Evolutionary conservation across 1,140 invertebrate species (phyloP).

Genomic region (Camponotus vicinus): DNA sequence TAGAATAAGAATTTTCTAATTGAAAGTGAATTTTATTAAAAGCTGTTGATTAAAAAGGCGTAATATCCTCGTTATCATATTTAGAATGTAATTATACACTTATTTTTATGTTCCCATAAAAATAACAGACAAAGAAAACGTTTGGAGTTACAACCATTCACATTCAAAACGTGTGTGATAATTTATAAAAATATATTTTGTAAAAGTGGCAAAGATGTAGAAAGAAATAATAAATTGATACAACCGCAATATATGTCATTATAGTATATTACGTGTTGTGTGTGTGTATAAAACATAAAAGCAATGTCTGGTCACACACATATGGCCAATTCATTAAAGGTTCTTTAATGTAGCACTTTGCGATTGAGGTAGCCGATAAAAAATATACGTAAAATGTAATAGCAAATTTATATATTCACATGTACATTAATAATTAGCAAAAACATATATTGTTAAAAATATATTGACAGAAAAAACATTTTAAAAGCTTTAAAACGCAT

Average conservation of each 20-base stretch:
- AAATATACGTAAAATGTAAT: neutral
- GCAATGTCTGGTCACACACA: neutral
- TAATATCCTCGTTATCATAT: neutral
- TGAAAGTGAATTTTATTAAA: neutral
- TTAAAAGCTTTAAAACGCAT: neutral
- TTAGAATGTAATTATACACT: neutral
- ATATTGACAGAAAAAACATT: neutral
- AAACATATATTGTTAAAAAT: neutral
- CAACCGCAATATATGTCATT: neutral
- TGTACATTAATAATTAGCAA: neutral
- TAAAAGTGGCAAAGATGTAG: neutral
- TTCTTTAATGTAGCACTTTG: neutral
- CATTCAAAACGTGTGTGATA: neutral
- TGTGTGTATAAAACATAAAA: neutral
- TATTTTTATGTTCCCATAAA: neutral
- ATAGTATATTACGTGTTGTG: neutral
- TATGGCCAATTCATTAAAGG: neutral
- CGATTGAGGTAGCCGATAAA: slow-evolving; percentile 13
- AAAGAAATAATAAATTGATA: neutral
- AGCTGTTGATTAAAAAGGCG: neutral
- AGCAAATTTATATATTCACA: neutral
- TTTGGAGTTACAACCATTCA: neutral
- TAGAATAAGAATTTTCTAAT: slow-evolving; percentile 7
- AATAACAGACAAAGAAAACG: neutral
- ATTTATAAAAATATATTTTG: slow-evolving; percentile 4